A percentile compares a stretch with the other conserved stretches of the same genome.
Evolutionary conservation across 2,797 vertebrate species (phyloP).

Genomic region (Acestrorhynchus altus): DNA sequence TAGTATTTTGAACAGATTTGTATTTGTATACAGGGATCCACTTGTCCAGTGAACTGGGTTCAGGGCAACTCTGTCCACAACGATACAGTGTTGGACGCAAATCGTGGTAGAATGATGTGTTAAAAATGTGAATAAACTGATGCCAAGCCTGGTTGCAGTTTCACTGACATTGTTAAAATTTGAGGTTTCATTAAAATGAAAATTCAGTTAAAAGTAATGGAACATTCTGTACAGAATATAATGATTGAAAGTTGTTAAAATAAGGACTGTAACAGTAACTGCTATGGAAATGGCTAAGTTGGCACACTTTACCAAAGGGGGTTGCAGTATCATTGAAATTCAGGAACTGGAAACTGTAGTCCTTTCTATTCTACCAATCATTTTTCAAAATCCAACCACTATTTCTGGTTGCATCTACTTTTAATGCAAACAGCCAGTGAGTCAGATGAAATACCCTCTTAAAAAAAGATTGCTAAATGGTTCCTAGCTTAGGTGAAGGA

Average conservation of each 20-base stretch:
- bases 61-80: background rate
- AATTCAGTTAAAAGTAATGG: background rate
- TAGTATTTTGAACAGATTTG: constrained; percentile 2
- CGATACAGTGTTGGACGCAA: background rate
- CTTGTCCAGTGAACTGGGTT: background rate
- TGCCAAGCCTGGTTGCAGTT: background rate
- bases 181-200: background rate
- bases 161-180: background rate
- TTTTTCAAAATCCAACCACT: background rate
- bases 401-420: no score
- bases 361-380: background rate
- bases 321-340: background rate
- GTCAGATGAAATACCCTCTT: background rate
- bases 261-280: background rate
- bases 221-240: background rate
- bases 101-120: background rate
- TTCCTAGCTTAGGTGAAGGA: background rate
- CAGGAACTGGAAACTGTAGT: background rate
- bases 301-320: background rate
- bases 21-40: background rate
- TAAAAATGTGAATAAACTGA: constrained; percentile 7
- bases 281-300: constrained; percentile 8
- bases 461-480: background rate
- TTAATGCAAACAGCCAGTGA: background rate
- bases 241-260: background rate